Evolutionary conservation across 2,888 invertebrate genomes (phyloP).

Genomic region (Melipona beecheii): DNA sequence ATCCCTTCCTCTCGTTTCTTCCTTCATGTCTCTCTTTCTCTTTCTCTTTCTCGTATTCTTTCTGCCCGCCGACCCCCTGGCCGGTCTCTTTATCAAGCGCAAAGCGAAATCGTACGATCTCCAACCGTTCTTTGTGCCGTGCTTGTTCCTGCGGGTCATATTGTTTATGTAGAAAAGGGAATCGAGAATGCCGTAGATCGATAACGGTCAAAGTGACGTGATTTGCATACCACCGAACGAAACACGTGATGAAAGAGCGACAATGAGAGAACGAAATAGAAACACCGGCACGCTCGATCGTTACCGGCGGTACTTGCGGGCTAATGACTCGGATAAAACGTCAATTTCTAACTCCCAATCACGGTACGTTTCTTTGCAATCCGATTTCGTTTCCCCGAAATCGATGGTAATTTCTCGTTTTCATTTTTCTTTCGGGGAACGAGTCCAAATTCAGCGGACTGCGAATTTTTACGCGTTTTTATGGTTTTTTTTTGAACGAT

Average conservation of each 20-base stretch:
- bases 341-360: constrained; percentile 16
- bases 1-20: not conserved
- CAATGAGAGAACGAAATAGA: not conserved
- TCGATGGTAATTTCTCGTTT: not conserved
- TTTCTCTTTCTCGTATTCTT: not conserved
- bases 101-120: constrained; percentile 3
- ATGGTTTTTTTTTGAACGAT: no score
- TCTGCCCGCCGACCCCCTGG: not conserved
- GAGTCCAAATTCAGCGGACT: no score
- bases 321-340: constrained; percentile 13
- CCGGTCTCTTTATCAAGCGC: not conserved
- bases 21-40: not conserved
- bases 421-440: no score
- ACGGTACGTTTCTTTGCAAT: not conserved
- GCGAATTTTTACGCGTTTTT: no score
- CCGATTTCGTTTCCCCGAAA: not conserved
- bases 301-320: not conserved
- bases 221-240: constrained; percentile 16
- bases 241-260: not conserved
- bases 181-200: constrained; percentile 9
- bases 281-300: not conserved
- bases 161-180: constrained; percentile 23
- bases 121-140: not conserved
- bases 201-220: constrained; percentile 2
- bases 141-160: not conserved